These are phyloP conservation scores for Falco peregrinus DNA, from an alignment of 2,797 vertebrate genomes.

Conservation along the genomic window DNA sequence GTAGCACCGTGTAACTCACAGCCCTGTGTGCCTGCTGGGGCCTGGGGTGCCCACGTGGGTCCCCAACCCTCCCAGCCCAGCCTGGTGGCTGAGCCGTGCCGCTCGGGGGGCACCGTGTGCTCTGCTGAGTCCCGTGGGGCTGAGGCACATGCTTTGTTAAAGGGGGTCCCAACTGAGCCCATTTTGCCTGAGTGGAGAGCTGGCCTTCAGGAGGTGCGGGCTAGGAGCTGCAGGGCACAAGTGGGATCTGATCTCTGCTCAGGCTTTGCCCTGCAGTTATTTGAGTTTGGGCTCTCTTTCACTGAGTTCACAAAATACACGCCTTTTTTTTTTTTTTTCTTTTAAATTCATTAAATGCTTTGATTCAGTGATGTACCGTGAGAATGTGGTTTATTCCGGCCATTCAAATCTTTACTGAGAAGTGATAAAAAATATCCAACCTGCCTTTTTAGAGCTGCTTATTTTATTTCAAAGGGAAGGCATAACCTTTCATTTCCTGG, in stretches of 20 bases:
- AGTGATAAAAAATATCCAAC: neutral
- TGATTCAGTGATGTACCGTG: neutral
- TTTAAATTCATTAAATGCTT: neutral
- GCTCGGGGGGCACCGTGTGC: rapidly evolving
- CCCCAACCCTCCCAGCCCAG: neutral
- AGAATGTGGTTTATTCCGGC: neutral
- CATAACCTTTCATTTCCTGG: neutral
- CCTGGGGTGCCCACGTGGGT: rapidly evolving
- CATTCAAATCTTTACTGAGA: neutral
- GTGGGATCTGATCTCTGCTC: neutral
- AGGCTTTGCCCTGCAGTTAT: neutral
- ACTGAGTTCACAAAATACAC: neutral
- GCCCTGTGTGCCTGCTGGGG: too few relatives aligned
- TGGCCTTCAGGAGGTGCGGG: neutral
- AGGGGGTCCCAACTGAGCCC: rapidly evolving
- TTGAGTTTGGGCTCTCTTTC: neutral
- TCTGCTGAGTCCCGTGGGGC: rapidly evolving
- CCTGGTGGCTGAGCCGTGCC: neutral
- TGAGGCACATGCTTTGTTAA: neutral
- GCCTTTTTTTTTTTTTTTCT: neutral
- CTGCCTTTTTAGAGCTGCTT: neutral
- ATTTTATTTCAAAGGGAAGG: constrained; percentile 21
- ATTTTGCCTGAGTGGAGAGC: neutral
- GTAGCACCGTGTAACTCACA: neutral
- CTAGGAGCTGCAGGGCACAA: neutral